Base-by-base conservation (phyloP, 1,140 invertebrate genomes). In the Drosophila suzukii region DNA sequence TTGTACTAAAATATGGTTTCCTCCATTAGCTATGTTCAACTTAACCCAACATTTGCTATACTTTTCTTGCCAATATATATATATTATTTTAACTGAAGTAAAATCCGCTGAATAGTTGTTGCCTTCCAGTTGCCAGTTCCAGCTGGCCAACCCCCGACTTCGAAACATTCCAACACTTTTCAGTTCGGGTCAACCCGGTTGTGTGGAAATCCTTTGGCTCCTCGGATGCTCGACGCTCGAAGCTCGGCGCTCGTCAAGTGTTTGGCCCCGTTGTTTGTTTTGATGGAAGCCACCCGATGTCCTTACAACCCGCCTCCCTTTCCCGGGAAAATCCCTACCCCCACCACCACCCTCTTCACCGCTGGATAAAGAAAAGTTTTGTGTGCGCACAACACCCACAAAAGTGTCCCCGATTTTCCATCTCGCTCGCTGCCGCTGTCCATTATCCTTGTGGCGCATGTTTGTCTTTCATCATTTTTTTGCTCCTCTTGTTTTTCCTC, bases 401-500 rank as follows among this genome's bases (percentile, higher is more conserved):
- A 67, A 80, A 61, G 63, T 66, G 49, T 75, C 51, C 43, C 51
- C 36, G 38, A 53, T 20, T 38, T 20, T 59, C 63, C 57, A 24
- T 55, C 55, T 68, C 43, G 27, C 61, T 66, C 41, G 32, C 39
- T 15, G 30, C 41, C 34, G 65, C 49, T 89, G 85, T 73, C 77
- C 80, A 68, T 78, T 89, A 81, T 90, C 74, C 85, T 81, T 72
- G 78, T 83, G 89, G 81, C 84, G 84, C 90, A 89, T 91, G 89
- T 90, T 91, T 91, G 90, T 86, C 89, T 91, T 91, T 91, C 89
- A 89, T 91, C 89, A 89, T 91, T 80, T 77, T 59, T 67, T 73
- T 63, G 55, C 63, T 54, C 53, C 57, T 79, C 54, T 73, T 50
- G 65, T 73, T 56, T 65, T 68, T 46, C 50, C 51, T 47, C 39